phyloP scores from a whole-genome alignment of 2,797 vertebrate genomes.

The Enteromius unitaeniatus region DNA sequence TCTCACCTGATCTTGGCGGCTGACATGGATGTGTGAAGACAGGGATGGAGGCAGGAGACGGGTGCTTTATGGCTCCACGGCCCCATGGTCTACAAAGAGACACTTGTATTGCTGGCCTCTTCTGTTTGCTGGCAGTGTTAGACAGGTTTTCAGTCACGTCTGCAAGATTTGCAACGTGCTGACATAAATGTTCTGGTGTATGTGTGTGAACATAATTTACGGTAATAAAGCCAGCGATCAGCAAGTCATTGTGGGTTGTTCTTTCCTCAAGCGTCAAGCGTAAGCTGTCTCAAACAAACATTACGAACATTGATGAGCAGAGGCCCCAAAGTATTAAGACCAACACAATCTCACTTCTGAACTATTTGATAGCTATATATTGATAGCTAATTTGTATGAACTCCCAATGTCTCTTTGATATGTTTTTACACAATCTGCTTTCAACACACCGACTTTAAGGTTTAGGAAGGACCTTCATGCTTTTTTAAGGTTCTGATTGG shows the following conservation, averaged over 20 bases:
- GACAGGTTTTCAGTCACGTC: constrained; percentile 58
- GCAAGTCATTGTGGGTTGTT: constrained; percentile 20
- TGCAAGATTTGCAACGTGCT: constrained; percentile 53
- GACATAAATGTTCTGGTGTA: constrained; percentile 49
- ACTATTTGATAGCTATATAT: not conserved
- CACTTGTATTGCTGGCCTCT: constrained; percentile 72
- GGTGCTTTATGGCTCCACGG: constrained; percentile 64
- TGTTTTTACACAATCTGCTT: not conserved
- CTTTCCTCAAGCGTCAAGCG: not conserved
- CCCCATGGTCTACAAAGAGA: constrained; percentile 75
- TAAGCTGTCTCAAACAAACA: constrained; percentile 44
- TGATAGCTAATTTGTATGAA: not conserved
- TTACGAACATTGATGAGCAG: not conserved
- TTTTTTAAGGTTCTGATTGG: not conserved
- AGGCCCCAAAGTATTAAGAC: not conserved
- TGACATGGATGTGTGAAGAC: constrained; percentile 76
- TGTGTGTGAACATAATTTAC: constrained; percentile 54
- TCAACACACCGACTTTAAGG: not conserved
- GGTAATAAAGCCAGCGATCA: constrained; percentile 26
- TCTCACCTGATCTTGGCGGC: constrained; percentile 78
- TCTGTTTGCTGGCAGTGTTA: constrained; percentile 71
- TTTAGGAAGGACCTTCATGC: too few species aligned
- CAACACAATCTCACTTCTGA: not conserved
- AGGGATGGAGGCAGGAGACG: constrained; percentile 69
- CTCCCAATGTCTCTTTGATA: not conserved